A percentile compares a stretch with the other conserved stretches of the same genome.
Conservation (phyloP, 2,888 invertebrate species). For the Metallyticus violacea region DNA sequence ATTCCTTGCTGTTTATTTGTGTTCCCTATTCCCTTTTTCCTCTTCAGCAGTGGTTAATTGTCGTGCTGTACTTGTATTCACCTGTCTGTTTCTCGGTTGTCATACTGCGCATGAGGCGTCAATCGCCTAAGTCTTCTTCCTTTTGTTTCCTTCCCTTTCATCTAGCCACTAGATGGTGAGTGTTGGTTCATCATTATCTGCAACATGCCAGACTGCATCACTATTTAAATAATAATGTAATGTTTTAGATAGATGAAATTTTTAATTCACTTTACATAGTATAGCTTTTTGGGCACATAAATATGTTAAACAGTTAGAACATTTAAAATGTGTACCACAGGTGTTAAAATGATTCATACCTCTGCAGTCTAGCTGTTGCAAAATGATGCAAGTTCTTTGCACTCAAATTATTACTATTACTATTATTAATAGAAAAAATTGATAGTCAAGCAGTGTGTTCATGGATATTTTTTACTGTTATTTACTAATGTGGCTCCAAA, state of each 20-base stretch:
- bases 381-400: neutral
- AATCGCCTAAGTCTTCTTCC: neutral
- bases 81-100: neutral
- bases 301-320: neutral
- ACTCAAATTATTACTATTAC: neutral
- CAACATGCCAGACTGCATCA: neutral
- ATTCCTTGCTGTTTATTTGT: neutral
- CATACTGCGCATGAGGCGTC: neutral
- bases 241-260: too few relatives aligned
- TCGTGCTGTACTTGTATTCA: neutral
- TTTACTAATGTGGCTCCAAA: neutral
- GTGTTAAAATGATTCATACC: too few relatives aligned
- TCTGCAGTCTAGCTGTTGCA: neutral
- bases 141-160: neutral
- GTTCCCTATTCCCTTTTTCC: neutral
- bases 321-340: neutral
- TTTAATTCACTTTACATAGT: neutral
- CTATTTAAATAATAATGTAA: neutral
- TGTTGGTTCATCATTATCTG: neutral
- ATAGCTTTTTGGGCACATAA: neutral
- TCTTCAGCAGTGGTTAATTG: neutral
- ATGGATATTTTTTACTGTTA: neutral
- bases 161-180: constrained; percentile 4
- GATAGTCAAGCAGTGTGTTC: neutral
- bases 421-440: neutral